These are phyloP conservation scores for Schizothorax lantsangensis DNA, from an alignment of 2,797 vertebrate species.

Conservation along the genomic window DNA sequence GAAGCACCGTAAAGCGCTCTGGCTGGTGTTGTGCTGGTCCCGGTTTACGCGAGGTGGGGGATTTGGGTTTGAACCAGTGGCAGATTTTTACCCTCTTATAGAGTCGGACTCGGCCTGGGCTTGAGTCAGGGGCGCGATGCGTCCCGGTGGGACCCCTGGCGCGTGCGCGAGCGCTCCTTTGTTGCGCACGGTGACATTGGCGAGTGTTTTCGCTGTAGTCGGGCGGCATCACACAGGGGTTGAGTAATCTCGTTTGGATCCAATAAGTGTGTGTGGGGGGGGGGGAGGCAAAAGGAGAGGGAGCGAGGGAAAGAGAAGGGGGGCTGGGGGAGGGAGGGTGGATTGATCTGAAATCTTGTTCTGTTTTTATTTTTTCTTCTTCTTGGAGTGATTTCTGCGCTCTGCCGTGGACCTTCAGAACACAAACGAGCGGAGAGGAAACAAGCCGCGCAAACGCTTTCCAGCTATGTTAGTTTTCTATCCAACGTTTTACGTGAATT, in stretches of 20 bases:
- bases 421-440: constrained; percentile 49
- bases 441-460: constrained; percentile 51
- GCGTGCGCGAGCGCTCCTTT: constrained; percentile 43
- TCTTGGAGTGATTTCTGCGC: constrained; percentile 80
- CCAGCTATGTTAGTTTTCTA: constrained; percentile 60
- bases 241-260: constrained; percentile 79
- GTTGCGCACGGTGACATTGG: constrained; percentile 50
- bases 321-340: constrained; percentile 66
- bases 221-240: constrained; percentile 71
- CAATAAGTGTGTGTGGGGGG: constrained; percentile 72
- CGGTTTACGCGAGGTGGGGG: constrained; percentile 39
- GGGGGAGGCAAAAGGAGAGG: constrained; percentile 15
- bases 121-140: constrained; percentile 40
- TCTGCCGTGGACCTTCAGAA: constrained; percentile 72
- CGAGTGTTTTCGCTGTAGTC: constrained; percentile 61
- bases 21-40: constrained; percentile 12
- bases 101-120: constrained; percentile 2
- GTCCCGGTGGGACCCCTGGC: constrained; percentile 35
- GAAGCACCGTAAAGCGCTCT: constrained; percentile 36
- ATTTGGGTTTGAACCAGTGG: constrained; percentile 13
- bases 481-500: constrained; percentile 50
- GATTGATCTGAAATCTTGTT: constrained; percentile 84
- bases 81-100: constrained; percentile 18
- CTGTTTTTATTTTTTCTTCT: constrained; percentile 58
- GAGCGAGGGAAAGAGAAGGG: constrained; percentile 54